Evolutionary conservation across 2,888 invertebrate genomes (phyloP).

Genomic region (Lasioglossum lativentre): DNA sequence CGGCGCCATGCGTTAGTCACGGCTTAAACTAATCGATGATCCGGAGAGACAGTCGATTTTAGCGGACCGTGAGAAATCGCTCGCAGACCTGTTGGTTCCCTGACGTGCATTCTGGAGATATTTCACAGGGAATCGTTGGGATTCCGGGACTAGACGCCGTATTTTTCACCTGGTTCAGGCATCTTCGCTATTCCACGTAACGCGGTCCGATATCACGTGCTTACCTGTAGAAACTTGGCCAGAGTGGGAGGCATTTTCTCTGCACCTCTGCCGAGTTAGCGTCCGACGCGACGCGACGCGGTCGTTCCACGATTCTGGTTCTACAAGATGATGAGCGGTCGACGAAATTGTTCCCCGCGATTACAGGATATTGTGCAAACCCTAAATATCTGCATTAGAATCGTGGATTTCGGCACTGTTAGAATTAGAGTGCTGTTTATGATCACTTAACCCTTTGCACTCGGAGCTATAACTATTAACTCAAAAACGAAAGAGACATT

Average conservation of each 20-base stretch:
- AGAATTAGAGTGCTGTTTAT: too few relatives aligned
- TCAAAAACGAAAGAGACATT: too few relatives aligned
- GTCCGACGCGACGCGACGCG: neutral
- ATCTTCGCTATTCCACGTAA: constrained; percentile 60
- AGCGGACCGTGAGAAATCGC: constrained; percentile 57
- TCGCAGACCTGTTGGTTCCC: constrained; percentile 21
- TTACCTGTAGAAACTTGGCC: neutral
- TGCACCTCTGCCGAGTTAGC: neutral
- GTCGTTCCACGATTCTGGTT: neutral
- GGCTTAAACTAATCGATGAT: constrained; percentile 41
- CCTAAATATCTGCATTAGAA: neutral
- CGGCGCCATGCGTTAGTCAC: constrained; percentile 46
- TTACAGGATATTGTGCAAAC: neutral
- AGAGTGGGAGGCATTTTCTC: constrained; percentile 1
- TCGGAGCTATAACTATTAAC: too few relatives aligned
- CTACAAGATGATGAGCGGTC: neutral
- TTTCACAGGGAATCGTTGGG: constrained; percentile 56
- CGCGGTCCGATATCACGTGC: constrained; percentile 28
- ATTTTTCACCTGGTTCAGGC: constrained; percentile 43
- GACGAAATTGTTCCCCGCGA: neutral
- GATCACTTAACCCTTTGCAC: too few relatives aligned
- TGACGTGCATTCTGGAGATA: constrained; percentile 57
- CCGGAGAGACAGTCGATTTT: constrained; percentile 37
- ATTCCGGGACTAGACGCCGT: constrained; percentile 42
- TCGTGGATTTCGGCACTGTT: too few relatives aligned